These are phyloP conservation scores for Dolomedes plantarius DNA, from an alignment of 2,888 invertebrate species.

Conservation along the genomic window DNA sequence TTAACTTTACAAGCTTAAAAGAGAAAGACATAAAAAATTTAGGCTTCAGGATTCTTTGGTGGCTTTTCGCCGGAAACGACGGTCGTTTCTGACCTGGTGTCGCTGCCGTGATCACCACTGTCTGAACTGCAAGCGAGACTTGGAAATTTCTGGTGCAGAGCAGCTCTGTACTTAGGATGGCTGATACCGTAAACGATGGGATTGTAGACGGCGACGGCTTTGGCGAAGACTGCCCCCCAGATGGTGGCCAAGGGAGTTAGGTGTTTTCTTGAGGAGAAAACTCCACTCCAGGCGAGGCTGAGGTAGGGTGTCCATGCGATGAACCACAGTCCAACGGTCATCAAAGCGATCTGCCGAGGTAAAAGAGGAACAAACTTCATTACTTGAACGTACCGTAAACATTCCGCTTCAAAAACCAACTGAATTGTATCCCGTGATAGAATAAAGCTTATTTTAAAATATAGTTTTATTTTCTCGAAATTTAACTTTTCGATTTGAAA, in stretches of 20 bases:
- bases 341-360: slow-evolving; percentile 89
- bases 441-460: too few species aligned
- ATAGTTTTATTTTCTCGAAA: too few species aligned
- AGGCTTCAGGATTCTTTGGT: slow-evolving; percentile 48
- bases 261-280: slow-evolving; percentile 83
- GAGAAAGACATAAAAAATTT: slow-evolving; percentile 22
- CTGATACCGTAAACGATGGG: slow-evolving; percentile 94
- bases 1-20: slow-evolving; percentile 41
- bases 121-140: slow-evolving; percentile 81
- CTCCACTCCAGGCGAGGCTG: slow-evolving; percentile 80
- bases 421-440: too few species aligned
- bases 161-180: slow-evolving; percentile 87
- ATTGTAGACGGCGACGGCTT: slow-evolving; percentile 91
- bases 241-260: slow-evolving; percentile 89
- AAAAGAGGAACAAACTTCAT: neutral
- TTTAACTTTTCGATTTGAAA: too few species aligned
- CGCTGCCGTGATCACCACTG: slow-evolving; percentile 75
- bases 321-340: slow-evolving; percentile 93
- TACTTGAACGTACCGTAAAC: too few species aligned
- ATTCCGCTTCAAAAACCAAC: too few species aligned
- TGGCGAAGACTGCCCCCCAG: slow-evolving; percentile 93
- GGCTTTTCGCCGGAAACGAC: slow-evolving; percentile 58
- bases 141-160: slow-evolving; percentile 86
- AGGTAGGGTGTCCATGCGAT: slow-evolving; percentile 87
- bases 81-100: slow-evolving; percentile 68